These are phyloP conservation scores for Sprattus sprattus DNA, from an alignment of 2,113 vertebrate species.

Conservation along the genomic window DNA sequence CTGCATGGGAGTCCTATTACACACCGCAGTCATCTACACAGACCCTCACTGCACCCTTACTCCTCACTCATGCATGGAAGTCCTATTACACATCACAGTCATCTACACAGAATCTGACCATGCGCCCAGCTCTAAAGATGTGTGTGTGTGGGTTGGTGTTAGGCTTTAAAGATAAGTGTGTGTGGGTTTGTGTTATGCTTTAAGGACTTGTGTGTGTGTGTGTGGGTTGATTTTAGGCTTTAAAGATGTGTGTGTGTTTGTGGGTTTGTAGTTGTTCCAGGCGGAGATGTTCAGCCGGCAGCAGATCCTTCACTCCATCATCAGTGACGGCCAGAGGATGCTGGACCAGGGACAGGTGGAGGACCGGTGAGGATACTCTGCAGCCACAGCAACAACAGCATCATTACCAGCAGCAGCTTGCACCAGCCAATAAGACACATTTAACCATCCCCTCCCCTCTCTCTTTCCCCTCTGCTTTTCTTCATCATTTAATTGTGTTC, in stretches of 20 bases:
- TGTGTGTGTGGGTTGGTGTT: too few species aligned
- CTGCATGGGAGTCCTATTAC: too few species aligned
- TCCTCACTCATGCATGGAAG: background rate
- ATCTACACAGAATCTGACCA: background rate
- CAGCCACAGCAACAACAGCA: background rate
- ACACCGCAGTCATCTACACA: background rate
- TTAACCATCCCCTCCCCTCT: too few species aligned
- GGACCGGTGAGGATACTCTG: constrained; percentile 78
- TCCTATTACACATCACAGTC: background rate
- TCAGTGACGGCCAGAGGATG: constrained; percentile 89
- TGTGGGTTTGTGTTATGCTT: too few species aligned
- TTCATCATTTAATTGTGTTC: too few species aligned
- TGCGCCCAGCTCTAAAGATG: too few species aligned
- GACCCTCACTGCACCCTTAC: background rate
- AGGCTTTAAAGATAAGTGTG: too few species aligned
- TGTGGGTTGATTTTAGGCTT: background rate
- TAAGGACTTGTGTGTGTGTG: background rate
- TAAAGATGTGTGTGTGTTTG: constrained; percentile 3
- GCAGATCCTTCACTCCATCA: constrained; percentile 97
- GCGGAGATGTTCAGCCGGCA: constrained; percentile 98
- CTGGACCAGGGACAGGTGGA: constrained; percentile 97
- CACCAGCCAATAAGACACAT: too few species aligned
- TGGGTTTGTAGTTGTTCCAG: constrained; percentile 84
- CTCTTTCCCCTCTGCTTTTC: too few species aligned
- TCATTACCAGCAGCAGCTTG: too few species aligned